phyloP scores from a whole-genome alignment of 1,140 invertebrate genomes.

The Trachelipus rathkii region DNA sequence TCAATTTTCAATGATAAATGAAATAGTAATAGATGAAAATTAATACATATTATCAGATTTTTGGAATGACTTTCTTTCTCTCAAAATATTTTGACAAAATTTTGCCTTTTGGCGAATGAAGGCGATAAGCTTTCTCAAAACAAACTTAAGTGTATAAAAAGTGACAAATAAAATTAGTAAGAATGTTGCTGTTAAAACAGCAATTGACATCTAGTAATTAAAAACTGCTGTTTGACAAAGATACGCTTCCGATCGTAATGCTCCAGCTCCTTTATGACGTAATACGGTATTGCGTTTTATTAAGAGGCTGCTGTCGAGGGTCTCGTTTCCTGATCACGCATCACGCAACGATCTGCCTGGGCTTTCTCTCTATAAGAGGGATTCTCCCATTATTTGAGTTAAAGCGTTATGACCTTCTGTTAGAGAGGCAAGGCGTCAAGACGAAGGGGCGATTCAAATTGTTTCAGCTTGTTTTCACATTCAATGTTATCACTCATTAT shows the following conservation, averaged over 20 bases:
- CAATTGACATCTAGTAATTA: conserved; percentile 37
- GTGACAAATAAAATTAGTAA: no score
- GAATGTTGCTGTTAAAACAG: conserved; percentile 16
- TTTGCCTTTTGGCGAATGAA: no score
- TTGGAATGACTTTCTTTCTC: no score
- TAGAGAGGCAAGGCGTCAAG: conserved; percentile 33
- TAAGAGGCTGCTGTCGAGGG: conserved; percentile 37
- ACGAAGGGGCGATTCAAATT: conserved; percentile 55
- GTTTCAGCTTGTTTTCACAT: conserved; percentile 48
- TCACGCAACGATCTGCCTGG: conserved; percentile 25
- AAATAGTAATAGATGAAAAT: no score
- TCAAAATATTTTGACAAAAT: no score
- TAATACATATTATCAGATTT: no score
- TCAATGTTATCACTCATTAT: conserved; percentile 59
- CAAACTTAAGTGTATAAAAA: no score
- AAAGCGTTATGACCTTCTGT: conserved; percentile 35
- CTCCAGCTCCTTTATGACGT: conserved; percentile 53
- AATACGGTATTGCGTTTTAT: conserved; percentile 60
- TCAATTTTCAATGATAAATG: no score
- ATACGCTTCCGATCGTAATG: conserved; percentile 51
- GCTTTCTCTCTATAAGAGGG: conserved; percentile 25
- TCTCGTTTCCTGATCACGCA: conserved; percentile 36
- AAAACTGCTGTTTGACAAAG: conserved; percentile 34
- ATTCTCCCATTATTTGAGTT: conserved; percentile 30
- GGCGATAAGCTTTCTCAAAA: no score